These are phyloP conservation scores for Cichladusa arquata DNA, from an alignment of 2,113 vertebrate genomes.

Conservation along the genomic window DNA sequence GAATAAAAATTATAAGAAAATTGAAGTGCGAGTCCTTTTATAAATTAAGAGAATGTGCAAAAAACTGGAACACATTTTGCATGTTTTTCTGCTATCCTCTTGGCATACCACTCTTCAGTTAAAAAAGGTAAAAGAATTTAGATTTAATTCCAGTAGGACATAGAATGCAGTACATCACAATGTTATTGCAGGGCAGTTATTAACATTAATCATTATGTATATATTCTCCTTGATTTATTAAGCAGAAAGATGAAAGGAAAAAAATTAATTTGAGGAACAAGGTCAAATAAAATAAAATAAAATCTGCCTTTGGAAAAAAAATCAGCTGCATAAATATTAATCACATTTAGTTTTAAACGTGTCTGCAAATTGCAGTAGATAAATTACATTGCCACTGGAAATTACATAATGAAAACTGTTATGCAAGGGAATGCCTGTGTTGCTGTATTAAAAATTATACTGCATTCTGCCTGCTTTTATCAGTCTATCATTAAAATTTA, in stretches of 20 bases:
- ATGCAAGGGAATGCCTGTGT: neutral
- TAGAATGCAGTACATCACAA: neutral
- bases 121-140: neutral
- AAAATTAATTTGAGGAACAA: neutral
- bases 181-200: neutral
- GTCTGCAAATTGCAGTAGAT: slow-evolving; percentile 15
- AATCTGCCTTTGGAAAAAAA: neutral
- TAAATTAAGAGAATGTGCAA: neutral
- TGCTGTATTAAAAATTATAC: neutral
- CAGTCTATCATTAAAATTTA: neutral
- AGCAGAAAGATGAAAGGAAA: slow-evolving; percentile 16
- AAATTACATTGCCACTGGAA: slow-evolving; percentile 29
- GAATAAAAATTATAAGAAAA: slow-evolving; percentile 28
- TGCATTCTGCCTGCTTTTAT: neutral
- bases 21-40: neutral
- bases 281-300: neutral
- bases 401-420: slow-evolving; percentile 30
- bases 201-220: slow-evolving; percentile 11
- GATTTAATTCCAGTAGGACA: neutral
- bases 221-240: slow-evolving; percentile 33
- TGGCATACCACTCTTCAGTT: neutral
- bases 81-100: neutral
- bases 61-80: neutral
- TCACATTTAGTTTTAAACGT: neutral
- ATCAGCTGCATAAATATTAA: neutral